Base-by-base conservation (phyloP, 1,140 invertebrate genomes). In the Drosophila lacertosa region DNA sequence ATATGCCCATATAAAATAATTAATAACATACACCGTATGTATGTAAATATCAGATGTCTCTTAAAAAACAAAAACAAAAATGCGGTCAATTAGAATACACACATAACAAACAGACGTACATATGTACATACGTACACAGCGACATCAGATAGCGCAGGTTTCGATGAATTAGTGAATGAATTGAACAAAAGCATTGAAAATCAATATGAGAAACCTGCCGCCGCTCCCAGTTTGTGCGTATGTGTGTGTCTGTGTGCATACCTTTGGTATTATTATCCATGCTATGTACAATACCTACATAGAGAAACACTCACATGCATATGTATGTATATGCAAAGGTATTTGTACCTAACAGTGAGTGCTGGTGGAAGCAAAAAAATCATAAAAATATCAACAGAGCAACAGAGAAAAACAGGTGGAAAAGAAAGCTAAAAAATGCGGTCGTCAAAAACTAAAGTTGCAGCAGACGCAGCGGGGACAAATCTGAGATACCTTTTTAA, bases 351-450 rank as follows among this genome's bases (percentile, higher is more conserved):
- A 68, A 64, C 58, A 59, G 63, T 58, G 50, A 60, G 37, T 69
- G 58, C 44, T 29, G 55, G 40, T 26, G 60, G 58, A 59, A 58
- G 51, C 24, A 63, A 69, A 54, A 73, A 77, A 65, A 72, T 79
- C 67, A 65, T 69, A 80, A 77, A 81, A 84, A 86, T 88, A 86
- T 88, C 66, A 88, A 88, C 78, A 88, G 71, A 67, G 60, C 60
- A 48, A 29, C 26, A 65, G 53, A 73, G 63, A 39, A 88, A 86
- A 82, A 88, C 82, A 88, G 82, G 82, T 89, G 82, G 82, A 88
- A 88, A 88, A 88, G 82, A 88, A 89, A 88, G 82, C 82, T 86
- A 88, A 88, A 84, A 88, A 88, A 88, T 88, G 82, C 82, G 82
- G 82, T 68, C 65, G 77, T 88, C 71, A 89, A 88, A 86, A 88